Conservation (phyloP, 2,888 invertebrate genomes). For the Bombyx huttoni region DNA sequence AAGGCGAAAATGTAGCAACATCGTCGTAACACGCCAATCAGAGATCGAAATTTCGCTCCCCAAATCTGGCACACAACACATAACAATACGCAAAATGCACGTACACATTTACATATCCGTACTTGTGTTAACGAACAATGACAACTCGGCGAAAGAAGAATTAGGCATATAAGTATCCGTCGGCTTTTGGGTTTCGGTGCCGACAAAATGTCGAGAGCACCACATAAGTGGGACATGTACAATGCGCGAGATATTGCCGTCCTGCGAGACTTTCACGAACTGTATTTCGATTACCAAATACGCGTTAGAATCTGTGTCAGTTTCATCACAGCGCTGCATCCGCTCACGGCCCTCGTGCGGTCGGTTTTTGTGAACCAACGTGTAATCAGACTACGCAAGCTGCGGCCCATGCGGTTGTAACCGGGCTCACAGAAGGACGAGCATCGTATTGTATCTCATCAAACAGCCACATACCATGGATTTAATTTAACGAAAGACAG, state of each 20-base stretch:
- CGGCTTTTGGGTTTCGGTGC: slow-evolving; percentile 58
- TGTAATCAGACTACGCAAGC: slow-evolving; percentile 5
- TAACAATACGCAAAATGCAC: slow-evolving; percentile 28
- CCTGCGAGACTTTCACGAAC: slow-evolving; percentile 69
- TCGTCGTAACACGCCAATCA: slow-evolving; percentile 59
- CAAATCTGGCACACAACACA: slow-evolving; percentile 49
- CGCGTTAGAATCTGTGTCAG: slow-evolving; percentile 71
- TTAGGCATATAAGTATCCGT: slow-evolving; percentile 36
- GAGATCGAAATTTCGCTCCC: slow-evolving; percentile 59
- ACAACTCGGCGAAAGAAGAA: slow-evolving; percentile 41
- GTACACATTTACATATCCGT: slow-evolving; percentile 36
- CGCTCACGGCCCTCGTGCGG: slow-evolving; percentile 46
- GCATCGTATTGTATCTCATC: not conserved
- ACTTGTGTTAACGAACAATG: slow-evolving; percentile 41
- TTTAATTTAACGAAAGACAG: not conserved
- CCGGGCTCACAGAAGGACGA: not conserved
- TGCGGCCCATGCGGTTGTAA: not conserved
- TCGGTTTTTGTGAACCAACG: slow-evolving; percentile 34
- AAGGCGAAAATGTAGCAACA: slow-evolving; percentile 65
- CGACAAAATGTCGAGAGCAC: slow-evolving; percentile 56
- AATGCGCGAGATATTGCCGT: slow-evolving; percentile 58
- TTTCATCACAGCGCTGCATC: slow-evolving; percentile 67
- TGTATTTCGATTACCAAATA: slow-evolving; percentile 70
- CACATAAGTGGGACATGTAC: slow-evolving; percentile 55
- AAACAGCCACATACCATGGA: not conserved